Conservation (phyloP, 2,888 invertebrate species). For the Athalia rosae region DNA sequence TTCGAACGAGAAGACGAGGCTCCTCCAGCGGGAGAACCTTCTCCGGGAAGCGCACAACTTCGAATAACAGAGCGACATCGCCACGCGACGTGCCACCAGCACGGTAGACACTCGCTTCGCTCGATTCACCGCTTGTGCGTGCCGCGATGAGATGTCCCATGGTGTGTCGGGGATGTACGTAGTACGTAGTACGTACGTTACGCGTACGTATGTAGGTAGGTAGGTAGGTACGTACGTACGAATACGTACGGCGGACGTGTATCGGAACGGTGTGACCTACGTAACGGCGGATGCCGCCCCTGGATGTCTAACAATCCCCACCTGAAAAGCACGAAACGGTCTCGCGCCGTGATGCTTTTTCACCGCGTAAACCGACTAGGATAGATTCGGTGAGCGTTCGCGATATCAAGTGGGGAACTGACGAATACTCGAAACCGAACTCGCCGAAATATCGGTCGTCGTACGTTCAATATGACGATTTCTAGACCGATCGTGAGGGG, state of each 20-base stretch:
- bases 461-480: background rate
- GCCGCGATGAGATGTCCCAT: background rate
- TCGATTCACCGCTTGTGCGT: background rate
- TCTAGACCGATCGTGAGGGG: background rate
- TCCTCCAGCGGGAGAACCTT: slow-evolving; percentile 10
- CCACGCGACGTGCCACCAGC: slow-evolving; percentile 47
- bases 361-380: too few species aligned
- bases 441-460: background rate
- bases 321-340: background rate
- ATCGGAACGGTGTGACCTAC: slow-evolving; percentile 42
- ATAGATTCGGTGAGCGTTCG: too few species aligned
- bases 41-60: slow-evolving; percentile 43
- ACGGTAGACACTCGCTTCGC: slow-evolving; percentile 7
- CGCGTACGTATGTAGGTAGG: too few species aligned
- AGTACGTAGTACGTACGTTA: too few species aligned
- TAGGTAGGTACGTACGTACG: too few species aligned
- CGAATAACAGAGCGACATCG: slow-evolving; percentile 34
- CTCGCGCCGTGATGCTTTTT: too few species aligned
- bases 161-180: background rate
- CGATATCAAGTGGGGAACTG: too few species aligned
- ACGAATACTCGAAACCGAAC: too few species aligned
- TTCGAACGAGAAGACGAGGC: too few species aligned
- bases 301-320: background rate
- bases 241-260: background rate
- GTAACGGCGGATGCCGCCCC: slow-evolving; percentile 51